phyloP scores from a whole-genome alignment of 2,797 vertebrate genomes.

The Tragelaphus eurycerus region DNA sequence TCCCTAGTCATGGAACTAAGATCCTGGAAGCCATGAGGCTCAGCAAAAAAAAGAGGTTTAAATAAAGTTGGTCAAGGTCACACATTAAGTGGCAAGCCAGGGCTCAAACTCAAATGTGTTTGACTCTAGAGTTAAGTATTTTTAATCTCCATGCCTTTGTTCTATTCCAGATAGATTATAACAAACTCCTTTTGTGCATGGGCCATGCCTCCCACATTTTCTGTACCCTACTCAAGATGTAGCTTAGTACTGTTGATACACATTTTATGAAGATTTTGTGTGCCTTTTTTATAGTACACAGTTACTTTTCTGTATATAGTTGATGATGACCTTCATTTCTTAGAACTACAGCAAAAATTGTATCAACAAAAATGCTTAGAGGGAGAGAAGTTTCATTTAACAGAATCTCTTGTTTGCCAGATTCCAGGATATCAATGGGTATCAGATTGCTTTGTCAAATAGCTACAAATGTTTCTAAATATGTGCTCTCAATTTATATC shows the following conservation, averaged over 20 bases:
- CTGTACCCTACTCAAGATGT: not conserved
- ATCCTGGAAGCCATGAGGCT: not conserved
- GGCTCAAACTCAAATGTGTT: not conserved
- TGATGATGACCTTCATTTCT: not conserved
- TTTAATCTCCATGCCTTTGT: not conserved
- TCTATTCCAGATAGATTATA: not conserved
- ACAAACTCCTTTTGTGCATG: not conserved
- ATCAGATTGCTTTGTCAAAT: not conserved
- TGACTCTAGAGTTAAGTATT: not conserved
- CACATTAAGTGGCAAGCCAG: not conserved
- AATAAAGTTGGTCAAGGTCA: not conserved
- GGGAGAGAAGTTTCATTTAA: conserved; percentile 26
- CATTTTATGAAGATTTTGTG: not conserved
- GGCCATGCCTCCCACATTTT: not conserved
- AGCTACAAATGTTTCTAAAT: not conserved
- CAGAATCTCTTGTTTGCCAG: not conserved
- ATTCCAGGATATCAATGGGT: not conserved
- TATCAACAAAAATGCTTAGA: conserved; percentile 24
- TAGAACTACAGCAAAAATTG: not conserved
- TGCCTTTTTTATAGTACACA: conserved; percentile 23
- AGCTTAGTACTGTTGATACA: not conserved
- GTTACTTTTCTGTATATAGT: not conserved
- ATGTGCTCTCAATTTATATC: not conserved
- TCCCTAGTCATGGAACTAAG: not conserved
- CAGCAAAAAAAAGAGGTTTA: not conserved